Conservation (phyloP, 2,888 invertebrate species). For the Vanessa cardui region DNA sequence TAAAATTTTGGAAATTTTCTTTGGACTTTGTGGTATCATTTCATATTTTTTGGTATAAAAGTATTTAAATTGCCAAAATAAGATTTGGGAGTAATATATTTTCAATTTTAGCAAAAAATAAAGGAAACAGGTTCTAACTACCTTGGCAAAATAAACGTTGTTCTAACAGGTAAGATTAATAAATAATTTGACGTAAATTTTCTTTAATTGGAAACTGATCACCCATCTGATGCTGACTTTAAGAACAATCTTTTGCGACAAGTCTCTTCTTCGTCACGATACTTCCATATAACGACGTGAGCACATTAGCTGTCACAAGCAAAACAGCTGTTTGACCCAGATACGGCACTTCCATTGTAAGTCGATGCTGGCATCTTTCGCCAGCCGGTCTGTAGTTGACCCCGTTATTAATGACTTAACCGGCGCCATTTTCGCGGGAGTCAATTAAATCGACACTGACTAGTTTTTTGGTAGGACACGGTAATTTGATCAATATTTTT, state of each 20-base stretch:
- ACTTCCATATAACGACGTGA: conserved; percentile 22
- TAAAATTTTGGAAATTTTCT: no score
- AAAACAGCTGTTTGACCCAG: conserved; percentile 60
- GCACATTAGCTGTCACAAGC: conserved; percentile 53
- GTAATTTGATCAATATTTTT: neutral
- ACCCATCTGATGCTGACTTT: neutral
- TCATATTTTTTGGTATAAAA: no score
- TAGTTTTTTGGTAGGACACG: conserved; percentile 27
- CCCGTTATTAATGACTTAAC: conserved; percentile 61
- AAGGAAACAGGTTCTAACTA: no score
- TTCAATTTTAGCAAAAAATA: no score
- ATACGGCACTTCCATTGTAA: conserved; percentile 45
- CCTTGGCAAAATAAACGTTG: neutral
- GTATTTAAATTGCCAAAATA: no score
- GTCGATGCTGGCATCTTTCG: conserved; percentile 25
- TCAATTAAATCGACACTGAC: conserved; percentile 55
- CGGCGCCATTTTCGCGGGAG: conserved; percentile 55
- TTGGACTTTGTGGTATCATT: no score
- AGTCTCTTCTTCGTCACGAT: conserved; percentile 1
- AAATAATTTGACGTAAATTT: no score
- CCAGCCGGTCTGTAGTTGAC: conserved; percentile 53
- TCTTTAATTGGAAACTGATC: no score
- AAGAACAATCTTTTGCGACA: neutral
- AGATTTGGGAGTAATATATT: no score
- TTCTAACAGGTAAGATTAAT: neutral